Percentiles rank a stretch among this genome's conserved stretches.
phyloP scores from a whole-genome alignment of 2,113 vertebrate species.

The Turnix velox region DNA sequence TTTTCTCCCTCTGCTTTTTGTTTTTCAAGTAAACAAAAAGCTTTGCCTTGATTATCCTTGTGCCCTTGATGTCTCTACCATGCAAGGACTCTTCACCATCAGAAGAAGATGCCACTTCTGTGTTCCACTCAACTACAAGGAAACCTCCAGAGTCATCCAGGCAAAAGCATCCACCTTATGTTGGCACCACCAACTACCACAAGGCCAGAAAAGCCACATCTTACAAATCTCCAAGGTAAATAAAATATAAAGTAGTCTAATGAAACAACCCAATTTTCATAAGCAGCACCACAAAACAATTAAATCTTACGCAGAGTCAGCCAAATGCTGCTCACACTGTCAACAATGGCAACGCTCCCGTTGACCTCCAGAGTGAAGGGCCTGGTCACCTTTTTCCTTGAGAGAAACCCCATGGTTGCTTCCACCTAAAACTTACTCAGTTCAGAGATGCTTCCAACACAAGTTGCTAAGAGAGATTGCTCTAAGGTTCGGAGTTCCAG shows the following conservation, averaged over 20 bases:
- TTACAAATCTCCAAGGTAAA: not conserved
- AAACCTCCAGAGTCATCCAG: not conserved
- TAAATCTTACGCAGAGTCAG: not conserved
- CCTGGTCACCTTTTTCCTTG: not conserved
- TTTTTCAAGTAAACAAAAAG: not conserved
- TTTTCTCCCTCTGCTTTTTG: not conserved
- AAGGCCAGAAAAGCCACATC: not conserved
- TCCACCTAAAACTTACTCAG: slow-evolving; percentile 82
- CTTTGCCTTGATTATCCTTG: not conserved
- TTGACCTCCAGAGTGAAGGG: not conserved
- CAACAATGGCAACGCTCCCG: not conserved
- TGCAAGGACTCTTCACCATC: not conserved
- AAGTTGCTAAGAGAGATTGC: slow-evolving; percentile 94
- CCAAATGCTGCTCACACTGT: not conserved
- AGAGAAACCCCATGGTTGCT: accelerated
- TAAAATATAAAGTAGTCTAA: not conserved
- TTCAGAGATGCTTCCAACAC: slow-evolving; percentile 96
- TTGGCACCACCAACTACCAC: not conserved
- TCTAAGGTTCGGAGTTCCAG: slow-evolving; percentile 96
- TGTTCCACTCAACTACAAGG: not conserved
- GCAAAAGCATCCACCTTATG: not conserved
- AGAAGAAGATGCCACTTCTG: not conserved
- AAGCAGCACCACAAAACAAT: not conserved
- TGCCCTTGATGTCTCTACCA: not conserved
- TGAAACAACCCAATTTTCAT: not conserved